Base-by-base conservation (phyloP, 2,113 vertebrate genomes). In the Tinamus guttatus region DNA sequence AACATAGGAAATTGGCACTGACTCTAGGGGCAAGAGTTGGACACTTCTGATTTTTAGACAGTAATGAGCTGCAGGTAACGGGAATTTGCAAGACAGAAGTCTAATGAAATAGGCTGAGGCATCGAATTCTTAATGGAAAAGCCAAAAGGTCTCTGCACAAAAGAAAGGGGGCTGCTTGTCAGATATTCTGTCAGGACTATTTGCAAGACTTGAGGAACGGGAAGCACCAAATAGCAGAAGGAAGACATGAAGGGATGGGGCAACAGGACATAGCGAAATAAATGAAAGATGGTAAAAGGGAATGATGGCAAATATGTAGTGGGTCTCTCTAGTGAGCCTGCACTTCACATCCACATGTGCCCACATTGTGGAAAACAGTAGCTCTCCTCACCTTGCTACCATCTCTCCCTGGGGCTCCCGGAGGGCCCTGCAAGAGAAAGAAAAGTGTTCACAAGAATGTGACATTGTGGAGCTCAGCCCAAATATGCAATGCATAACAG, bases 331-430 rank as follows among this genome's bases (percentile, higher is more conserved):
- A 65, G 18, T 7, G 67, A 83, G 38, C 19, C 17, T 51, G 51
- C 9, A 60, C 16, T 85, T 91, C 74, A 74, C 9, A 19, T 10
- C 9, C 21, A 25, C n/a, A 5, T n/a, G 22, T 56, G 45, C 68
- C 47, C n/a, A 25, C 3, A 1, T 43, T 58, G 51, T 3, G 56
- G 58, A 95, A 79, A 91, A 54, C 51, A 74, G 60, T 49, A 83
- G 34, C 73, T 49, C 13, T 63, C 49, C 97, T 89, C 89, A 99
- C 99, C 99, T 99, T 99, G 84, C 98, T 95, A 32, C 99, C 99
- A 18, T 99, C 98, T 97, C 97, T 99, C 94, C 99, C 99, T 5
- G 99, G 98, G 64, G 99, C 99, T 30, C 99, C 99, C 7, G 98
- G 98, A 32, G 98, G 97, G 34, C 99, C 99, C 99, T 99, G 95